phyloP scores from a whole-genome alignment of 53 echinoderm and acorn worm species.

The Holothuria scabra region DNA sequence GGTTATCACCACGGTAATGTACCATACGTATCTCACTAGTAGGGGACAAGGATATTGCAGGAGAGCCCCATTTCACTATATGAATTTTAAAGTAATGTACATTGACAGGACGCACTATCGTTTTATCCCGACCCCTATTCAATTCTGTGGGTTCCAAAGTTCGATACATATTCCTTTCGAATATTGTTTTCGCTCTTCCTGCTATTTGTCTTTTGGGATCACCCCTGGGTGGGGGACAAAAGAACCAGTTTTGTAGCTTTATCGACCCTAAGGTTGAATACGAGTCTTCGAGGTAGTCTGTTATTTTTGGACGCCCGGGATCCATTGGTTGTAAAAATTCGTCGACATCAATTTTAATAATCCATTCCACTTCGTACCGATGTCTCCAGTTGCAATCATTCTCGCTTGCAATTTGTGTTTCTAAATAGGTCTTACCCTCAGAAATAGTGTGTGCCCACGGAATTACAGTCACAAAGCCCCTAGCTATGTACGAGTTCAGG shows the following conservation, averaged over 20 bases:
- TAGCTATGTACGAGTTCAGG: conserved; percentile 17
- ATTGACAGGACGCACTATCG: conserved; percentile 58
- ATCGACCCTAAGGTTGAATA: conserved; percentile 48
- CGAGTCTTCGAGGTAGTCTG: conserved; percentile 9
- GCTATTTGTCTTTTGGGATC: background rate
- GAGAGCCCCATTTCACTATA: conserved; percentile 59
- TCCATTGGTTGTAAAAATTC: conserved; percentile 86
- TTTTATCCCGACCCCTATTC: conserved; percentile 71
- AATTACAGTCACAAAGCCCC: conserved; percentile 67
- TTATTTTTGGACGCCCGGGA: conserved; percentile 28
- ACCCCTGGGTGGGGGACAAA: conserved; percentile 47
- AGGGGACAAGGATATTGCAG: conserved; percentile 63
- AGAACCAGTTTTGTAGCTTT: conserved; percentile 74
- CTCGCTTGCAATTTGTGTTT: conserved; percentile 72
- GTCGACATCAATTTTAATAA: conserved; percentile 76
- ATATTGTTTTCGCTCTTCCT: conserved; percentile 18
- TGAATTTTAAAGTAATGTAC: conserved; percentile 79
- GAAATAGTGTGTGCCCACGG: conserved; percentile 65
- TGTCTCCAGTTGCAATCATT: conserved; percentile 77
- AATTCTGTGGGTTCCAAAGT: conserved; percentile 43
- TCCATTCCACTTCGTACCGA: conserved; percentile 56
- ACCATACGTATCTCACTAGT: conserved; percentile 62
- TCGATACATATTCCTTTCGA: conserved; percentile 61
- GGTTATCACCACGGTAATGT: conserved; percentile 73
- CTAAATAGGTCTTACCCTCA: conserved; percentile 66